Base-by-base conservation (phyloP, 2,888 invertebrate species). In the Euproctis similis region DNA sequence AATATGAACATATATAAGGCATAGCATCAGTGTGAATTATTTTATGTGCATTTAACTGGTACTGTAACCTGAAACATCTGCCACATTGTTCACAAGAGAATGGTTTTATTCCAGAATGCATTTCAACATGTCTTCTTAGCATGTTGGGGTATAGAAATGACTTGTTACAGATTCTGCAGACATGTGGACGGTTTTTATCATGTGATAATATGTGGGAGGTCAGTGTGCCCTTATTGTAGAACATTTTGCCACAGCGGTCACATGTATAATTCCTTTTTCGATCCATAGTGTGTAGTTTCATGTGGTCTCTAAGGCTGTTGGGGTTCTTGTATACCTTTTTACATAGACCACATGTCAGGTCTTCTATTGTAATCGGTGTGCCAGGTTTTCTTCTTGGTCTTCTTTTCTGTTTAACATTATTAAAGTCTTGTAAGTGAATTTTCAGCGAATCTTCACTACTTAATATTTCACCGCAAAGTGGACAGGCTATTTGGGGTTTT, bases 21-120 rank as follows among this genome's bases (percentile, higher is more conserved):
- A 92, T 91, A 1, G 89, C 89, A 4, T 92, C 93, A 0, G 92
- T 92, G 44, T 93, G 93, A 8, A 92, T 90, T 14, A 92, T 87
- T 54, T 89, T 88, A 56, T 93, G 93, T 8, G 92, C 90, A 26
- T 89, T 87, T 28, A 93, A 68, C 9, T 92, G 91, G 20, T 91
- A 90, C 28, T 90, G 87, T 38, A 92, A 87, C 6, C 92, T 76
- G 28, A 84, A 85, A 34, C 75, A 72, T 0, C 78, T 44, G 0
- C 80, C 82, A 5, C 85, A 85, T 24, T 75, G 71, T 16, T 85
- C 82, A 31, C 85, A 85, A 0, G 80, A 72, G 28, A 65, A 82
- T 0, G 81, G 81, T 19, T 82, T 82, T 0, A 77, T 47, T 0
- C 76, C 80, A 0, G 77, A 70, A 55, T 84, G 84, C 75, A 78